Base-by-base conservation (phyloP, 2,113 vertebrate species). In the Thalassoma bifasciatum region DNA sequence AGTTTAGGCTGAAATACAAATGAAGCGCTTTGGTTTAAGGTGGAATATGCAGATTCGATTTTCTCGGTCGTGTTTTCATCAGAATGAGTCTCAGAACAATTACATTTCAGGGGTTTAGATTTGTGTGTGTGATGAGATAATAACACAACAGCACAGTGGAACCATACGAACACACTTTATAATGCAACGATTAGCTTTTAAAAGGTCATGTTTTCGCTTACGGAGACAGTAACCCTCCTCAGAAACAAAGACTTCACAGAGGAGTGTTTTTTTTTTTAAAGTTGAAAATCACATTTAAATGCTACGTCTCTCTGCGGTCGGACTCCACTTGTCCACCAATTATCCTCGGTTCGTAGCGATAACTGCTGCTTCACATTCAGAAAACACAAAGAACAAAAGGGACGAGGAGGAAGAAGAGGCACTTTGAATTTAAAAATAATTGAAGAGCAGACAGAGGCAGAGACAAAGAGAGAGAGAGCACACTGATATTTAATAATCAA, bases 1-100 rank as follows among this genome's bases (percentile, higher is more conserved):
- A 61, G 56, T 75, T 73, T 10, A 50, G 58, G 70, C 6, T 23
- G 62, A 85, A 87, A 81, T 81, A 79, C 64, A 71, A 69, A 83
- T 71, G 42, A 79, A 68, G 22, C 36, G 0, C 24, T 67, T 60
- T 68, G 54, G 42, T 68, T 76, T 52, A 26, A 60, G 61, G 65
- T 63, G 40, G 23, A 62, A 69, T 63, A 76, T 74, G 60, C 19
- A 57, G 71, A 72, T 59, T 8, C 11, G 5, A 10, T 26, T 11
- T 5, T 26, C 26, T 61, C 50, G 10, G 34, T 37, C 22, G 3
- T 34, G 19, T 22, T 70, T 10, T 24, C 8, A 46, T 30, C 10
- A 34, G 22, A 38, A 17, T 4, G 3, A 6, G 30, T 30, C 30
- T 30, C 30, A 3, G 6, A 30, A 30, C 30, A 30, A 30, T 30